phyloP scores from a whole-genome alignment of 2,113 vertebrate genomes.

The Mugil cephalus region DNA sequence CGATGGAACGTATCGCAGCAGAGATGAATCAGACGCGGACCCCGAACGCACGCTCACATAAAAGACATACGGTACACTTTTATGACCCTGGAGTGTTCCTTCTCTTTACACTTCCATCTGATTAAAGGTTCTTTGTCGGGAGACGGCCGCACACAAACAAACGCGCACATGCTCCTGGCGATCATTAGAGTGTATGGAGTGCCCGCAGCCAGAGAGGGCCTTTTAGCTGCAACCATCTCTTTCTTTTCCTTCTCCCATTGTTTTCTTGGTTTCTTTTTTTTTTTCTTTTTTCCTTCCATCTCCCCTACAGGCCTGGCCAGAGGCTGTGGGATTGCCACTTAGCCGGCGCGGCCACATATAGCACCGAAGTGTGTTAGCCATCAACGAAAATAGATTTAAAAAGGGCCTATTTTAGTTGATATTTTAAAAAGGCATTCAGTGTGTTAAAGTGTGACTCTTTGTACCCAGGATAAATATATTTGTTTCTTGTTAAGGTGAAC shows the following conservation, averaged over 20 bases:
- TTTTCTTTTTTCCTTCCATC: constrained; percentile 9
- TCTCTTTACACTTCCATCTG: constrained; percentile 58
- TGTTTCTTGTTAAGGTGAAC: too few relatives aligned
- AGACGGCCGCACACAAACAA: constrained; percentile 24
- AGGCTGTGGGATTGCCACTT: constrained; percentile 55
- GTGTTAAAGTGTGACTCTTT: neutral
- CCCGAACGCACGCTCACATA: constrained; percentile 27
- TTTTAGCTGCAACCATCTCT: constrained; percentile 71
- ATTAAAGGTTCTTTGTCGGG: constrained; percentile 60
- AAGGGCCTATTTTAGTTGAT: neutral
- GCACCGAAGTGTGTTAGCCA: constrained; percentile 3
- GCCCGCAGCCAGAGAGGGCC: constrained; percentile 73
- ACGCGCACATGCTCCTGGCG: constrained; percentile 55
- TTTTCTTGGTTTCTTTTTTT: constrained; percentile 49
- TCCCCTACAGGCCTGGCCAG: constrained; percentile 42
- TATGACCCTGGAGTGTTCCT: constrained; percentile 35
- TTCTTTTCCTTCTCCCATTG: constrained; percentile 51
- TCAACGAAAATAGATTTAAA: constrained; percentile 11
- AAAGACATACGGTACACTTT: constrained; percentile 1
- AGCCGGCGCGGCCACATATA: constrained; percentile 36
- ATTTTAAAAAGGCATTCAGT: neutral
- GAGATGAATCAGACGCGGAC: constrained; percentile 38
- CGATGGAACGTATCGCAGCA: constrained; percentile 37
- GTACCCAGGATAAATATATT: too few relatives aligned
- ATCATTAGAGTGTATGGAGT: constrained; percentile 69